phyloP scores from a whole-genome alignment of 2,888 invertebrate genomes.

The Nemotelus nigrinus region DNA sequence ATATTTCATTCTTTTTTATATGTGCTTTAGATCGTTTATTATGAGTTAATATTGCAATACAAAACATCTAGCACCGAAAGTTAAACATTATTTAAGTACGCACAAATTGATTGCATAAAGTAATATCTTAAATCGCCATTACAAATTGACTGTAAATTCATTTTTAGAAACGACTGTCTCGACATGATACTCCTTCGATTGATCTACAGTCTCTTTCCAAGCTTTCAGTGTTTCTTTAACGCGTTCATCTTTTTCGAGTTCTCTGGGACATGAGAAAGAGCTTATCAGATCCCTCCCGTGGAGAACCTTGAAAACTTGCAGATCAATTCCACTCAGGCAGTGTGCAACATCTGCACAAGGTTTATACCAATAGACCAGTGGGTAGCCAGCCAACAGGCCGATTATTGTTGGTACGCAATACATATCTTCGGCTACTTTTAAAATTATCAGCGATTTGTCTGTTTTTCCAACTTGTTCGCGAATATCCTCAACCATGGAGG shows the following conservation, averaged over 20 bases:
- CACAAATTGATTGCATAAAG: too few relatives aligned
- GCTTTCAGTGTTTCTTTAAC: slow-evolving; percentile 33
- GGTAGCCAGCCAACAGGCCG: slow-evolving; percentile 59
- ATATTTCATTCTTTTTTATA: too few relatives aligned
- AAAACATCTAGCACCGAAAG: too few relatives aligned
- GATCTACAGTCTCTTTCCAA: slow-evolving; percentile 41
- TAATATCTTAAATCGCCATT: not conserved
- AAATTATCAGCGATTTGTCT: not conserved
- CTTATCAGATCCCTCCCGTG: slow-evolving; percentile 38
- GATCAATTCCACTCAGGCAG: slow-evolving; percentile 47
- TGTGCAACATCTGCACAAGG: slow-evolving; percentile 39
- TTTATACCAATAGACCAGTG: slow-evolving; percentile 58
- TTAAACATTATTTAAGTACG: too few relatives aligned
- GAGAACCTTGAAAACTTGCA: slow-evolving; percentile 45
- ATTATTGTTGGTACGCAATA: slow-evolving; percentile 58
- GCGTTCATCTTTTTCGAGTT: slow-evolving; percentile 21
- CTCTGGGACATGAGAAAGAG: slow-evolving; percentile 50
- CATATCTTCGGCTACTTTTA: slow-evolving; percentile 39
- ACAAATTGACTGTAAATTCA: slow-evolving; percentile 44
- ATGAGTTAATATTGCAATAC: too few relatives aligned
- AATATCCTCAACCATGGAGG: slow-evolving; percentile 38
- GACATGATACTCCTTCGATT: slow-evolving; percentile 37
- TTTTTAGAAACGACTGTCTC: slow-evolving; percentile 33
- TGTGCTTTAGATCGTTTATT: too few relatives aligned
- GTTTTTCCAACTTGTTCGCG: slow-evolving; percentile 31